Evolutionary conservation across 2,113 vertebrate genomes (phyloP).

Genomic region (Oryzias woworae): DNA sequence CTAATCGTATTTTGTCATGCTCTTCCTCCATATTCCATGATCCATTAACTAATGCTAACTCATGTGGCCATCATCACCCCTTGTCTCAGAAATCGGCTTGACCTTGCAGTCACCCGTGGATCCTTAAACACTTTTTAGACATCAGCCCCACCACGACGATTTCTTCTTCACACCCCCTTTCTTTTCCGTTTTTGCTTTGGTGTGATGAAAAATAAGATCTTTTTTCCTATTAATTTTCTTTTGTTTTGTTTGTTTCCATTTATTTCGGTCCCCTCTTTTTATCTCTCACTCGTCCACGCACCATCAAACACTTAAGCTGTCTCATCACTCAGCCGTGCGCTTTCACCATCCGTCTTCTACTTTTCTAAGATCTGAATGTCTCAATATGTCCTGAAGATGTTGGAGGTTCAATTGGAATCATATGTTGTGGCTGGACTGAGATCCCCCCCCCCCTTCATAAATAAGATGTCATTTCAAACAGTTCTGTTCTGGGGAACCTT

Average conservation of each 20-base stretch:
- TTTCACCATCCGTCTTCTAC: conserved; percentile 74
- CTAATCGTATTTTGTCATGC: neutral
- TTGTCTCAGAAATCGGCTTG: conserved; percentile 39
- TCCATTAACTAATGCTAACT: neutral
- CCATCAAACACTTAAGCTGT: conserved; percentile 17
- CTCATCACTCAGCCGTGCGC: conserved; percentile 67
- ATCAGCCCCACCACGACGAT: conserved; percentile 49
- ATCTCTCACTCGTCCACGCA: conserved; percentile 24
- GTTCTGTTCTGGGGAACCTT: conserved; percentile 7
- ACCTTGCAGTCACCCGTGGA: conserved; percentile 35
- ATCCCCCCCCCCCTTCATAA: conserved; percentile 69
- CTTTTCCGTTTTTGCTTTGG: conserved; percentile 30
- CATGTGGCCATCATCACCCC: conserved; percentile 63
- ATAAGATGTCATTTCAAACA: conserved; percentile 65
- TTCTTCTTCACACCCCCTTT: conserved; percentile 36
- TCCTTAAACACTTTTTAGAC: conserved; percentile 29
- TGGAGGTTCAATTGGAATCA: conserved; percentile 77
- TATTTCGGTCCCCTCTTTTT: conserved; percentile 23
- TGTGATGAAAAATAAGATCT: conserved; percentile 19
- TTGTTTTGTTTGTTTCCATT: conserved; percentile 25
- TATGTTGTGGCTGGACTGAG: conserved; percentile 64
- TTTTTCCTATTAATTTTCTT: neutral
- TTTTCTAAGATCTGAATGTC: conserved; percentile 62
- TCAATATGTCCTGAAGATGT: conserved; percentile 69
- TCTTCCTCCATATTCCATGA: conserved; percentile 9